Conservation (phyloP, 2,113 vertebrate genomes). For the Rhadina sibilatrix region DNA sequence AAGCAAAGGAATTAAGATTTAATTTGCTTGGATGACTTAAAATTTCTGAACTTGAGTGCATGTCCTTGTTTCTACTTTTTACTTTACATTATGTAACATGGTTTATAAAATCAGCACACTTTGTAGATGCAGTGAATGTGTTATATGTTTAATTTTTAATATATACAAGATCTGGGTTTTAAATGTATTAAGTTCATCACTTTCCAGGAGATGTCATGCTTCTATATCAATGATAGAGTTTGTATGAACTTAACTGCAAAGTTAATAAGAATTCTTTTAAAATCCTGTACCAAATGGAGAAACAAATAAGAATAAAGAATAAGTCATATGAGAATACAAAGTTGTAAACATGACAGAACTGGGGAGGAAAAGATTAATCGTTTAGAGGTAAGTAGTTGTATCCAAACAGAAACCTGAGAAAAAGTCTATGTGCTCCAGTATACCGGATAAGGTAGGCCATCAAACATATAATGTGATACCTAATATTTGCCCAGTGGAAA, state of each 20-base stretch:
- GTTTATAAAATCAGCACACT: neutral
- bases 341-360: accelerated
- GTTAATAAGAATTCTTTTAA: neutral
- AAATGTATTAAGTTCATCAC: neutral
- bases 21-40: neutral
- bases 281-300: neutral
- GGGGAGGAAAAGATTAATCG: neutral
- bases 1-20: neutral
- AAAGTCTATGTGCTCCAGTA: neutral
- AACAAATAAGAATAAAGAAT: neutral
- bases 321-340: neutral
- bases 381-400: neutral
- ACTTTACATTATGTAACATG: neutral
- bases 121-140: neutral
- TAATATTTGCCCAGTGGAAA: neutral
- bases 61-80: neutral
- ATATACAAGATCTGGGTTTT: neutral
- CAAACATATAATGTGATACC: neutral
- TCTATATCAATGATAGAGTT: neutral
- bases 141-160: neutral
- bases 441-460: neutral
- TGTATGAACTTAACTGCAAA: neutral
- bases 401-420: neutral
- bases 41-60: neutral
- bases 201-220: neutral